Evolutionary conservation across 2,888 invertebrate species (phyloP), one percentile per base, ranked within the genome.

Genomic region (Agrotis ipsilon): DNA sequence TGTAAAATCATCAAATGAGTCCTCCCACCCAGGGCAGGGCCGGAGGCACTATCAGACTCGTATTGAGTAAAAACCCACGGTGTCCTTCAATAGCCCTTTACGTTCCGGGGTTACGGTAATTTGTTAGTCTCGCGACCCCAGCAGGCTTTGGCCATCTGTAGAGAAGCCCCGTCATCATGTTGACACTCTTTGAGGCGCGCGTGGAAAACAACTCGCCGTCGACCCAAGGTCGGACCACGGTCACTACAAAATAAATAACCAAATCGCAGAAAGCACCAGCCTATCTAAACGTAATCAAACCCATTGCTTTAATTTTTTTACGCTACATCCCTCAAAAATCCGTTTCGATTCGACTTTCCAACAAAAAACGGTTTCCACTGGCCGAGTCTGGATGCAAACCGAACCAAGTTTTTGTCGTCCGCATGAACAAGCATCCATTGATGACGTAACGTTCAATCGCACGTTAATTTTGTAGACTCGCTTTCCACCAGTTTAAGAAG

Each of bases 401-500:
- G 27, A n/a, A 59, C 57, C 6, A 51, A 58, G 19, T 61, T 59
- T 64, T 59, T 59, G n/a, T 67, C 60, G 66, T 71, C 55, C 54
- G 51, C n/a, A 49, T 52, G 32, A 64, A 66, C 67, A 72, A 59
- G 57, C 60, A 58, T 73, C 46, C 49, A 49, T 65, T 72, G 64
- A 75, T 70, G 62, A 68, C 67, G 62, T 70, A 70, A 72, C 65
- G 57, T 75, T 24, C 45, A 52, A 58, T 68, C 70, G 27, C 54
- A 55, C 43, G 51, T 75, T 80, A 24, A 69, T 68, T 75, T 58
- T 70, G 55, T 21, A 61, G 68, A 70, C 81, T 80, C 27, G 39
- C 27, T 45, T 11, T 68, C 7, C 16, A 72, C 68, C 76, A 81
- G 27, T 62, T 54, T 52, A 43, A 6, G n/a, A 62, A 49, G 67